Base-by-base conservation (phyloP, 2,113 vertebrate species). In the Ochotona princeps region DNA sequence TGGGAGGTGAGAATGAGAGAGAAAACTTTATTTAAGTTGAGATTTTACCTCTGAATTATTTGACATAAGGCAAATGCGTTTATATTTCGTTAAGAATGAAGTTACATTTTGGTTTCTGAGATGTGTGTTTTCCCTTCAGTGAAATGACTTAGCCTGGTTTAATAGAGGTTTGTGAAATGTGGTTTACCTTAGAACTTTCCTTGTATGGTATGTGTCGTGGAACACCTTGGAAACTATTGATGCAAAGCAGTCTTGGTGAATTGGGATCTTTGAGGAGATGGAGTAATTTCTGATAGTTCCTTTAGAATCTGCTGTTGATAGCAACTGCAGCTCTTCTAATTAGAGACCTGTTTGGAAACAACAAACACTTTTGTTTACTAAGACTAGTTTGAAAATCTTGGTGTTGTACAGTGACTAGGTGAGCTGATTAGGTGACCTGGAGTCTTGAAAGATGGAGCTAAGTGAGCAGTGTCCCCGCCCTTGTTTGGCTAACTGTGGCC, bases 11-110 rank as follows among this genome's bases (percentile, higher is more conserved):
- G 61, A 87, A 44, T 47, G 21, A 20, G 67, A 90, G n/a, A 25
- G 82, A 38, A 87, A 30, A 7, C 75, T 90, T 79, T 83, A 57
- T 84, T 93, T 95, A 69, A n/a, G 82, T 91, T 91, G 35, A 91
- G 61, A 3, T 86, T 82, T 32, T 4, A 47, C 44, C 47, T 72
- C 2, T 72, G 35, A 75, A 89, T 47, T 89, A 35, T 89, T 89
- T 94, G 13, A 67, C 28, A 1, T 76, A 66, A 89, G 26, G 21
- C 54, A 84, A 70, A 75, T 28, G 65, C 38, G 47, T 65, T 69
- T 87, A 65, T 57, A 91, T 95, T 80, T 83, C 26, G 26, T 1
- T 80, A 80, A 74, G 65, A 85, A 79, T 82, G 32, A 87, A 87
- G n/a, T 69, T 90, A 47, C n/a, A 76, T 88, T 91, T 87, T 44